Base-by-base conservation (phyloP, 2,113 vertebrate species). In the Chaenocephalus aceratus region DNA sequence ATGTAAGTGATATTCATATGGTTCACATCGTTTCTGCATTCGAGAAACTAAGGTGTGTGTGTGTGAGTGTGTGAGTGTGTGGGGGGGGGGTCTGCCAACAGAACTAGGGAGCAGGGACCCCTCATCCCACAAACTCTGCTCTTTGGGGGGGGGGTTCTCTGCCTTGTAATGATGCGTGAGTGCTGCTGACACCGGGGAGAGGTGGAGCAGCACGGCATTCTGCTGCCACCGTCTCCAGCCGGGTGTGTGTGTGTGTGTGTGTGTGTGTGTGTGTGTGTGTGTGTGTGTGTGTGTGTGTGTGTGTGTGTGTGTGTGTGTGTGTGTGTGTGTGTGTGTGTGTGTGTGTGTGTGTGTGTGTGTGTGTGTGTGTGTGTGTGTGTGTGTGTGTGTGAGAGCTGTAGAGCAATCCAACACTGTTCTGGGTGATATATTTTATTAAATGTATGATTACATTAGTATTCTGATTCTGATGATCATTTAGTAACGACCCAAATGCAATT, bases 151-250 rank as follows among this genome's bases (percentile, higher is more conserved):
- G 69, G 41, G 86, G 72, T 75, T 62, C n/a, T 62, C 83, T 82
- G 80, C 72, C 62, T 79, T 14, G 51, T 86, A 77, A 83, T 59
- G 75, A 86, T 61, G 80, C 16, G n/a, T 72, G 84, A 15, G 59
- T 45, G 71, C 49, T 3, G 71, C 75, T 71, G 79, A 87, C 75
- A 68, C 63, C 1, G 77, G 49, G 51, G 52, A 34, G 59, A 44
- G 79, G 80, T 72, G 77, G 57, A 14, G 75, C 81, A 85, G 75
- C 70, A 85, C 77, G 72, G 92, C 92, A 87, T 92, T 90, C 79
- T 56, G 87, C 81, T 92, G 75, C 82, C 90, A 74, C 88, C 83
- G 86, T 51, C 63, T 90, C 79, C 88, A 92, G 92, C 89, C 84
- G 77, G 82, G 65, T 75, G 75, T 73, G 16, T 46, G 63, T 71